These are phyloP conservation scores for Pogonognathellus flavescens DNA, from an alignment of 1,140 invertebrate genomes.

Conservation along the genomic window DNA sequence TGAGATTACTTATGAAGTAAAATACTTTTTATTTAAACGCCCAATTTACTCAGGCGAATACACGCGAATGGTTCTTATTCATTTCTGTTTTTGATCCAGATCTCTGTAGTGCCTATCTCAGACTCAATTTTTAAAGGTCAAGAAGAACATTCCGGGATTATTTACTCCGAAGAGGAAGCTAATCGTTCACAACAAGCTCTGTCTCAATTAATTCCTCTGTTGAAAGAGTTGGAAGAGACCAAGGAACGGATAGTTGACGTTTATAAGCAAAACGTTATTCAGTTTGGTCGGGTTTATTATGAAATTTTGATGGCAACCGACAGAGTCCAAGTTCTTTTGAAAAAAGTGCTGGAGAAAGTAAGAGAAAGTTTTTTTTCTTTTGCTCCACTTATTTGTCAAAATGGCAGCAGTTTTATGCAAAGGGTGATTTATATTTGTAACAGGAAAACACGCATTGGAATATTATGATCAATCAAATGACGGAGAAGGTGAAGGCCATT, in stretches of 20 bases:
- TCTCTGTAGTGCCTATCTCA: background rate
- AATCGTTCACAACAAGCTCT: background rate
- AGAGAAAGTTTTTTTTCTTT: background rate
- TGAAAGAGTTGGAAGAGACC: background rate
- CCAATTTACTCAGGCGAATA: too few species aligned
- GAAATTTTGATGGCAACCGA: background rate
- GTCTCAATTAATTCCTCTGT: background rate
- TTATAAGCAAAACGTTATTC: conserved; percentile 11
- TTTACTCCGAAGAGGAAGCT: background rate
- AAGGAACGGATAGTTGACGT: background rate
- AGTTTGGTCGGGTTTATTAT: background rate
- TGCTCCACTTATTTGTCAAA: too few species aligned
- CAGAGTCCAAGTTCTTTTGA: background rate
- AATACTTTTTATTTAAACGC: too few species aligned
- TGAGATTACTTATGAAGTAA: background rate
- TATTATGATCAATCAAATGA: background rate
- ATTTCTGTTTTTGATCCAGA: too few species aligned
- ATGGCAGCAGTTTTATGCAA: too few species aligned
- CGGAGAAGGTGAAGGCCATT: background rate
- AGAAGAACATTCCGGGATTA: background rate
- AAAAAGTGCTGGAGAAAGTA: background rate
- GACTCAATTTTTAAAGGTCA: background rate
- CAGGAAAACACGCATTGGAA: background rate
- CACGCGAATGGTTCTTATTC: too few species aligned
- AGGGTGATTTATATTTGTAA: too few species aligned